These are phyloP conservation scores for Ptiloglossa arizonensis DNA, from an alignment of 1,140 invertebrate genomes.

Conservation along the genomic window DNA sequence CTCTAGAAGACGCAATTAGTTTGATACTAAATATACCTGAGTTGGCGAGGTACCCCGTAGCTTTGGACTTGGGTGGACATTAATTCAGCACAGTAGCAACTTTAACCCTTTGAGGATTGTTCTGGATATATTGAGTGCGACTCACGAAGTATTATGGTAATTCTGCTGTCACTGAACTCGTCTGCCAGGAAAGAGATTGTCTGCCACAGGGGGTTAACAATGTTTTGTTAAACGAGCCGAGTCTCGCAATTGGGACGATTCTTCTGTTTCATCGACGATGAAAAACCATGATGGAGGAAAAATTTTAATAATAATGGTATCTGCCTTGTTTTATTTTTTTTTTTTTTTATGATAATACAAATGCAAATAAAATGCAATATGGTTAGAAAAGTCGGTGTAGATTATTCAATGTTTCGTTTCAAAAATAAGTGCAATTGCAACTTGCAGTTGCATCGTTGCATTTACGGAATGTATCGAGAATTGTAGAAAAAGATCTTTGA, in stretches of 20 bases:
- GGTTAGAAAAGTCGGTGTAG: too few species aligned
- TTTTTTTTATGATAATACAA: neutral
- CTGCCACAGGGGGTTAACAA: neutral
- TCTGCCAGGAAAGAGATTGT: neutral
- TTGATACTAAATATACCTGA: conserved; percentile 29
- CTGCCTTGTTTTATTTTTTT: neutral
- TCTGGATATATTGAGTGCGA: too few species aligned
- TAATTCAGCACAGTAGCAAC: conserved; percentile 38
- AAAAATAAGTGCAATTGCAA: too few species aligned
- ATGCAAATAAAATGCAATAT: too few species aligned
- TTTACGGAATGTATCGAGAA: too few species aligned
- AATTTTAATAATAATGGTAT: too few species aligned
- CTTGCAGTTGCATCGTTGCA: too few species aligned
- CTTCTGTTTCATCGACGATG: neutral
- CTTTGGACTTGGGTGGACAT: conserved; percentile 44
- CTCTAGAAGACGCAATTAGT: conserved; percentile 17
- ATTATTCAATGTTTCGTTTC: too few species aligned
- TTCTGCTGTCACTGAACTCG: too few species aligned
- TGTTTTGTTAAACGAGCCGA: neutral
- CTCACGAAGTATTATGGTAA: neutral
- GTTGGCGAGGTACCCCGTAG: conserved; percentile 21
- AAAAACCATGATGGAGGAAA: too few species aligned
- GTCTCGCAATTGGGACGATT: neutral
- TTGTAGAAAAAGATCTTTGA: too few species aligned
- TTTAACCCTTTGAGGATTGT: conserved; percentile 15